Evolutionary conservation across 2,113 vertebrate species (phyloP).

Genomic region (Myrmophylax atrothorax): DNA sequence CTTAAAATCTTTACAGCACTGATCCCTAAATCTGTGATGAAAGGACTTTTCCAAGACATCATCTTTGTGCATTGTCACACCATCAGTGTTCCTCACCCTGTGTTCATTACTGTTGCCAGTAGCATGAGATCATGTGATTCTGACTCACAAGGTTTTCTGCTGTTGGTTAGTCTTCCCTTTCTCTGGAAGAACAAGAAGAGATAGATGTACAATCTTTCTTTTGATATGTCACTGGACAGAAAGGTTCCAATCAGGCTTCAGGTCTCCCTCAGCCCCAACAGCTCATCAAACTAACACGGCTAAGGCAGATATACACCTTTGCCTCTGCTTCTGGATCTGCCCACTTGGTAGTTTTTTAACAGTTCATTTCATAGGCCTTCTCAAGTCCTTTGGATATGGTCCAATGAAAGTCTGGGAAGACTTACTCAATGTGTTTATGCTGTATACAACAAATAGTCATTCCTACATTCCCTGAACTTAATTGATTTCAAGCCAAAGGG

Average conservation of each 20-base stretch:
- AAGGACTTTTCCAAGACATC: not conserved
- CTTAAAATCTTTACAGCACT: slow-evolving; percentile 1
- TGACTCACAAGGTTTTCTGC: not conserved
- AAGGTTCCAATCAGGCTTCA: not conserved
- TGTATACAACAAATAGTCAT: not conserved
- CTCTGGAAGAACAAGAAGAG: not conserved
- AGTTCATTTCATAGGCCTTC: not conserved
- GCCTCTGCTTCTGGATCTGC: not conserved
- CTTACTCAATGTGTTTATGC: not conserved
- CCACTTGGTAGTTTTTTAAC: not conserved
- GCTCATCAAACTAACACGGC: not conserved
- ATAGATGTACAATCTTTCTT: not conserved
- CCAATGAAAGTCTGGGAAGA: not conserved
- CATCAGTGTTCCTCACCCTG: not conserved
- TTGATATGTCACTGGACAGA: not conserved
- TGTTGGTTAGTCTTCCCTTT: not conserved
- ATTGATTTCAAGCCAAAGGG: not conserved
- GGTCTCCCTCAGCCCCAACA: not conserved
- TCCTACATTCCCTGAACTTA: not conserved
- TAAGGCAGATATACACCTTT: not conserved
- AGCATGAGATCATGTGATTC: not conserved
- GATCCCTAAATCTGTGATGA: not conserved
- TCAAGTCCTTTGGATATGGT: not conserved
- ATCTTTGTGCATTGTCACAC: not conserved
- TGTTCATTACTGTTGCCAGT: not conserved